These are phyloP conservation scores for Drosophila prosaltans DNA, from an alignment of 1,140 invertebrate genomes.

Conservation along the genomic window DNA sequence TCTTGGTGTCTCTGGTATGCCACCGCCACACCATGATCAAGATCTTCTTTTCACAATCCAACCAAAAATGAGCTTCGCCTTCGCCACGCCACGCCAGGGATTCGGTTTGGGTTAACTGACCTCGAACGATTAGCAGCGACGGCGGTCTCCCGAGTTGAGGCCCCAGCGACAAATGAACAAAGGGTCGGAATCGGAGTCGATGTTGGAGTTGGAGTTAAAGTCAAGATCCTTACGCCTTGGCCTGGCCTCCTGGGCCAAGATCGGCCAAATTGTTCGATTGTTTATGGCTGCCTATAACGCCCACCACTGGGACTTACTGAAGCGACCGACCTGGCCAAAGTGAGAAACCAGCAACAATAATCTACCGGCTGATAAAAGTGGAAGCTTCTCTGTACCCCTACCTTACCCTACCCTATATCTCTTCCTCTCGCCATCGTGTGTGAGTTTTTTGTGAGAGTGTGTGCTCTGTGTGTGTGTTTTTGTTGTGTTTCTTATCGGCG, in stretches of 20 bases:
- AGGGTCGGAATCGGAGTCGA: slow-evolving; percentile 50
- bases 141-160: slow-evolving; percentile 53
- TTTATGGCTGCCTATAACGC: slow-evolving; percentile 78
- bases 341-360: slow-evolving; percentile 82
- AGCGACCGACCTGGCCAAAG: slow-evolving; percentile 45
- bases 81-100: slow-evolving; percentile 17
- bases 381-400: slow-evolving; percentile 17
- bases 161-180: slow-evolving; percentile 76
- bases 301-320: slow-evolving; percentile 53
- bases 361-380: slow-evolving; percentile 74
- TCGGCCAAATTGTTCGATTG: slow-evolving; percentile 79
- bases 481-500: slow-evolving; percentile 72
- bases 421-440: slow-evolving; percentile 20
- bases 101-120: slow-evolving; percentile 67
- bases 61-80: slow-evolving; percentile 41
- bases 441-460: slow-evolving; percentile 33
- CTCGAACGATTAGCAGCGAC: slow-evolving; percentile 70
- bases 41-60: slow-evolving; percentile 20
- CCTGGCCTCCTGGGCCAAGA: slow-evolving; percentile 38
- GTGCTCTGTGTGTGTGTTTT: slow-evolving; percentile 15
- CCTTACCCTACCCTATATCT: background rate
- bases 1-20: slow-evolving; percentile 17
- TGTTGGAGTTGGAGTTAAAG: background rate
- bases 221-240: slow-evolving; percentile 2
- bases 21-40: slow-evolving; percentile 29